phyloP scores from a whole-genome alignment of 2,888 invertebrate species.

The Aspidapion aeneum region DNA sequence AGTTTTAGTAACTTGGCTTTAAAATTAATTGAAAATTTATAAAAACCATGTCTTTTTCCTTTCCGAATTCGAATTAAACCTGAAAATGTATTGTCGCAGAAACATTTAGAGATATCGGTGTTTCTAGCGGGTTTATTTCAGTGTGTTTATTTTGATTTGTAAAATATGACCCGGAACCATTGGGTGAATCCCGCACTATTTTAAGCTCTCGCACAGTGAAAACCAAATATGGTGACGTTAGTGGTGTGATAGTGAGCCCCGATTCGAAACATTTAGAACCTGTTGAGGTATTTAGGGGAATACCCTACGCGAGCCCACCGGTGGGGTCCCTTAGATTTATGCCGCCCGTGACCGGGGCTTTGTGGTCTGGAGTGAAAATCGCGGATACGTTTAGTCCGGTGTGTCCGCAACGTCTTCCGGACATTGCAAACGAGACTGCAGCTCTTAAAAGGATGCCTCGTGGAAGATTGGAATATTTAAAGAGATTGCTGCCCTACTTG shows the following conservation, averaged over 20 bases:
- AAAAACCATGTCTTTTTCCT: too few species aligned
- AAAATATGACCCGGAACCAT: slow-evolving; percentile 35
- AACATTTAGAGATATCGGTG: too few species aligned
- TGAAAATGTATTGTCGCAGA: too few species aligned
- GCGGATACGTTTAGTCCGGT: slow-evolving; percentile 89
- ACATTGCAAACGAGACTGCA: slow-evolving; percentile 79
- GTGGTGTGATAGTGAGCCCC: slow-evolving; percentile 80
- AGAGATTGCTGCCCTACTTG: slow-evolving; percentile 81
- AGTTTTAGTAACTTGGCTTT: too few species aligned
- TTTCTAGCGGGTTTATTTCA: too few species aligned
- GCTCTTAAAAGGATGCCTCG: slow-evolving; percentile 82
- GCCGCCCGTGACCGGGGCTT: slow-evolving; percentile 92
- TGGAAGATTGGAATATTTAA: slow-evolving; percentile 84
- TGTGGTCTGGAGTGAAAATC: slow-evolving; percentile 86
- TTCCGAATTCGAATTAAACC: too few species aligned
- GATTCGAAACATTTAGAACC: slow-evolving; percentile 79
- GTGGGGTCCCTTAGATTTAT: slow-evolving; percentile 87
- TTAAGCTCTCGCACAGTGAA: slow-evolving; percentile 80
- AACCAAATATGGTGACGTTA: slow-evolving; percentile 84
- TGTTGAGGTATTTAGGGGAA: slow-evolving; percentile 89
- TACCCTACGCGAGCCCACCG: slow-evolving; percentile 93
- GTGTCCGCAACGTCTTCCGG: slow-evolving; percentile 88
- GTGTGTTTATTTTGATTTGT: slow-evolving; percentile 25
- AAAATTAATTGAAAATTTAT: too few species aligned
- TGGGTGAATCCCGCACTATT: slow-evolving; percentile 46